A percentile compares a stretch with the other conserved stretches of the same genome.
Conservation (phyloP, 2,797 vertebrate species). For the Pangasius macronema region DNA sequence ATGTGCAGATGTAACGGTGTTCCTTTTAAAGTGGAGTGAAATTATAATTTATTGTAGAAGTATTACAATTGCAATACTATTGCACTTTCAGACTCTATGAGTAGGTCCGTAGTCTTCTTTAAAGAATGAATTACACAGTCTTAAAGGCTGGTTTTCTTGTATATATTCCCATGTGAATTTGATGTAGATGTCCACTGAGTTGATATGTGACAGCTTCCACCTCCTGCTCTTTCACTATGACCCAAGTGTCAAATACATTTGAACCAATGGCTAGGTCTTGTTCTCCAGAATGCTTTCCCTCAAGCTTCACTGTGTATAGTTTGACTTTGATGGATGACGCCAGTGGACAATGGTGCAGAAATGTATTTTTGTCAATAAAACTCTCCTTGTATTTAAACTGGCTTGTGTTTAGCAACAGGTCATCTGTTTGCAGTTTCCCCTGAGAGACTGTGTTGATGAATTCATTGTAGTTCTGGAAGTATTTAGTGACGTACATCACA, state of each 20-base stretch:
- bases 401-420: not conserved
- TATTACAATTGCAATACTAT: not conserved
- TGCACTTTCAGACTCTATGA: not conserved
- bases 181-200: not conserved
- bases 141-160: not conserved
- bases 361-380: not conserved
- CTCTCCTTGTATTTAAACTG: slow-evolving; percentile 5
- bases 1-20: not conserved
- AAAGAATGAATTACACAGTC: not conserved
- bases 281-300: slow-evolving; percentile 14
- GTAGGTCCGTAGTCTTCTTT: not conserved
- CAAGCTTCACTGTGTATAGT: slow-evolving; percentile 19
- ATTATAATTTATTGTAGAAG: not conserved
- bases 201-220: not conserved
- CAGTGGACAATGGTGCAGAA: not conserved
- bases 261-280: slow-evolving; percentile 15
- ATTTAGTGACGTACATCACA: not conserved
- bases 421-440: slow-evolving; percentile 16
- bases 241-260: slow-evolving; percentile 13
- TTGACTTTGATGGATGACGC: slow-evolving; percentile 27
- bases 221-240: slow-evolving; percentile 20
- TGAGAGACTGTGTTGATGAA: not conserved
- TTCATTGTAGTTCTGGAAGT: not conserved
- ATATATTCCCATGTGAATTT: not conserved
- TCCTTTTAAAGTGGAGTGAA: not conserved